Evolutionary conservation across 1,140 invertebrate species (phyloP), one percentile per base, ranked within the genome.

Genomic region (Ceratosolen solmsi): DNA sequence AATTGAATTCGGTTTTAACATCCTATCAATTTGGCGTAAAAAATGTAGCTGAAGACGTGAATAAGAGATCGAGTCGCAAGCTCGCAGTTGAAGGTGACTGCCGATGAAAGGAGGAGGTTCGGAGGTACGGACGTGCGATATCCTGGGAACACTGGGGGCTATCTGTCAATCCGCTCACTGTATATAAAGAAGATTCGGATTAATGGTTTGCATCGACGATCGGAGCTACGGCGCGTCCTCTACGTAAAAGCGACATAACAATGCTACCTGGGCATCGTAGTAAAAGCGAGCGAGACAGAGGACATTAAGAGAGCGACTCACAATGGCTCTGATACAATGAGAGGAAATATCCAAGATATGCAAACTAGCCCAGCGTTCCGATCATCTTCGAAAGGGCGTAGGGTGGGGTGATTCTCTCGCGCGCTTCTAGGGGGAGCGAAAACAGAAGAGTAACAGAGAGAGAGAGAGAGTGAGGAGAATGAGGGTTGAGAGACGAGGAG

Each of bases 321-420:
- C 88, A 89, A 90, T 89, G 85, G 87, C 41, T 71, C 56, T 84
- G 88, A 70, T 46, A 90, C 89, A 90, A 90, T 91, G 89, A 90
- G 89, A 91, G 90, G 89, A 91, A 91, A 91, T 88, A 90, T 91
- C 89, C 89, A 89, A 90, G 90, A 91, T 91, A 90, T 91, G 90
- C 89, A 90, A 91, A 91, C 83, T 87, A 88, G 86, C 30, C 71
- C 86, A n/a, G 85, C 88, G 87, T 90, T 90, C 86, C 89, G 89
- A 90, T 90, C 89, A 90, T 91, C 90, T 91, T 91, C 87, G 86
- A 86, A 87, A 86, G 85, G 85, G 76, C 79, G 83, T 84, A 85
- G 85, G 84, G 85, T 82, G 85, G 82, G 84, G 68, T 82, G 73
- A 51, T 77, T 63, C 60, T 58, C 83, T 80, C 38, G 75, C 76